Evolutionary conservation across 1,140 invertebrate genomes (phyloP), one percentile per base, ranked within the genome.

Genomic region (Cotesia typhae): DNA sequence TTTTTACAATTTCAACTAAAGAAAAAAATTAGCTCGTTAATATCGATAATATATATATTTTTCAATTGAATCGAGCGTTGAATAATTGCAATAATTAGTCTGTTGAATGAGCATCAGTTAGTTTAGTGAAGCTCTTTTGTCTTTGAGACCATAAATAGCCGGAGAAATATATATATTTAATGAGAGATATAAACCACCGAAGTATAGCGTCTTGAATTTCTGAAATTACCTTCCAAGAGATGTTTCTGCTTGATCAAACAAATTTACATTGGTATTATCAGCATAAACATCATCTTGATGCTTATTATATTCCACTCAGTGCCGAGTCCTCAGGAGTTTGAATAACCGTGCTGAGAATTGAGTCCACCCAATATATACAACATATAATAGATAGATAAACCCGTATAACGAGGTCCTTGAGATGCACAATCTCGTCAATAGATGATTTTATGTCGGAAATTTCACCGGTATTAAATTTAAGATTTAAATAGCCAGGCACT

Each of bases 81-180:
- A 66, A 73, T 68, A 73, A 73, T 73, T 73, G 53, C 53, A 35
- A 47, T 68, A 64, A 73, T 73, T 68, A 73, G 65, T 63, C 47
- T 66, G 37, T 66, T 68, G 59, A 38, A 47, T 68, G 55, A 68
- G 55, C 57, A 61, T 65, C 63, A 47, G 63, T n/a, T 65, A 17
- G 38, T 28, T 65, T 20, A 51, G 37, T 37, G n/a, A 37, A 28
- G 57, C 57, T 63, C 12, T 36, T 73, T 28, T 52, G 55, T n/a
- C 38, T 65, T 9, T 66, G 41, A 47, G 41, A 47, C 41, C 10
- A 47, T 47, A 47, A 47, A 47, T 47, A 47, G 10, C 6, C 10
- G 10, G 7, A 47, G 41, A 47, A 47, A 47, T 47, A 47, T 47
- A 47, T 6, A 6, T 6, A 41, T 41, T 7, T 3, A 47, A 47